Conservation (phyloP, 1,140 invertebrate species). For the Brachionus angularis region DNA sequence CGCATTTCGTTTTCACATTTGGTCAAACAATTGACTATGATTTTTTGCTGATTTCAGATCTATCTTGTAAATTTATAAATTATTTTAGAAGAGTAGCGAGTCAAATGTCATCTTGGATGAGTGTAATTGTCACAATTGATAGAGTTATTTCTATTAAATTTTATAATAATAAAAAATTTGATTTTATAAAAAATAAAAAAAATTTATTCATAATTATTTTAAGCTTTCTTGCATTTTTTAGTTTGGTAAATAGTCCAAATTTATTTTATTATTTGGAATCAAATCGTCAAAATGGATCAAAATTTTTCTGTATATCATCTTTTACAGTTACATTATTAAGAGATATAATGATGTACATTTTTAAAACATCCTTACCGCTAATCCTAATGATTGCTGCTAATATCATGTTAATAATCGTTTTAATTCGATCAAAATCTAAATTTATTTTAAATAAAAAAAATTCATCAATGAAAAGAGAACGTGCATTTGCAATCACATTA, state of each 20-base stretch:
- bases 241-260: not conserved
- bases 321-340: not conserved
- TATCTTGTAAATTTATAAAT: conserved; percentile 15
- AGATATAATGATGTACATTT: not conserved
- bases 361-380: not conserved
- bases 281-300: not conserved
- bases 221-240: not conserved
- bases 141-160: conserved; percentile 6
- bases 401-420: not conserved
- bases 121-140: not conserved
- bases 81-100: not conserved
- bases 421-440: not conserved
- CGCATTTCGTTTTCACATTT: not conserved
- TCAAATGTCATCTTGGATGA: conserved; percentile 7
- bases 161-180: not conserved
- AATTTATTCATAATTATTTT: not conserved
- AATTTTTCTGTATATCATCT: not conserved
- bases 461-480: conserved; percentile 6
- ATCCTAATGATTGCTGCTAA: not conserved
- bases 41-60: not conserved
- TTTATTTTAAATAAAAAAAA: conserved; percentile 9
- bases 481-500: not conserved
- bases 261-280: not conserved
- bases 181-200: conserved; percentile 26
- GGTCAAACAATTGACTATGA: not conserved